Base-by-base conservation (phyloP, 2,888 invertebrate species). In the Polymixis flavicincta region DNA sequence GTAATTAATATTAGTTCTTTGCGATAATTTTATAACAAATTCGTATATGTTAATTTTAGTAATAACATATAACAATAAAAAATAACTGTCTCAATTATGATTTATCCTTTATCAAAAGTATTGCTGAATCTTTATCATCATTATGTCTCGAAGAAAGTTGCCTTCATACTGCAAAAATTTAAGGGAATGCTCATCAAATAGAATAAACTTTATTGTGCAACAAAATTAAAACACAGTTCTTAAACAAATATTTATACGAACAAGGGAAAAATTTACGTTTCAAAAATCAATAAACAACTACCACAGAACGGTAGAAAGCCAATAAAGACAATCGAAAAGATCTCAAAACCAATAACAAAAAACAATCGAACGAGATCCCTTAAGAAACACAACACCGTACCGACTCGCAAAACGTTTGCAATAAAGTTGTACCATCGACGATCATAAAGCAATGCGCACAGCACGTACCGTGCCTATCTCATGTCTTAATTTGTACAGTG, bases 401-500 rank as follows among this genome's bases (percentile, higher is more conserved):
- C 59, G 71, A 57, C 74, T 60, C 60, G 83, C 82, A 74, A 87
- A 83, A 78, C 81, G 77, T 79, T 84, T 70, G 79, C 78, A 78
- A 87, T 85, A 88, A 87, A 87, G 76, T 80, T 84, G 79, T 86
- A 68, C 73, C 82, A 72, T 75, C 79, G 73, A 71, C 78, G 80
- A 81, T 87, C 90, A 86, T 87, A 87, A 87, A 87, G 77, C 74
- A 85, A 75, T 74, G 86, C 75, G 71, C 87, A 80, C 92, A 91
- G 92, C 92, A 88, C 88, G 90, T 83, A 80, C 82, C 80, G 78
- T 82, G 83, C 85, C 90, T 91, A 92, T 90, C 90, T 92, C 89
- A 85, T 90, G 93, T 95, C 95, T 95, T 94, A 95, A 95, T 95
- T 95, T 95, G 94, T 95, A 93, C 92, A 90, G 87, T 80, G 79